Conservation (phyloP, 2,113 vertebrate genomes). For the Mastomys natalensis region DNA sequence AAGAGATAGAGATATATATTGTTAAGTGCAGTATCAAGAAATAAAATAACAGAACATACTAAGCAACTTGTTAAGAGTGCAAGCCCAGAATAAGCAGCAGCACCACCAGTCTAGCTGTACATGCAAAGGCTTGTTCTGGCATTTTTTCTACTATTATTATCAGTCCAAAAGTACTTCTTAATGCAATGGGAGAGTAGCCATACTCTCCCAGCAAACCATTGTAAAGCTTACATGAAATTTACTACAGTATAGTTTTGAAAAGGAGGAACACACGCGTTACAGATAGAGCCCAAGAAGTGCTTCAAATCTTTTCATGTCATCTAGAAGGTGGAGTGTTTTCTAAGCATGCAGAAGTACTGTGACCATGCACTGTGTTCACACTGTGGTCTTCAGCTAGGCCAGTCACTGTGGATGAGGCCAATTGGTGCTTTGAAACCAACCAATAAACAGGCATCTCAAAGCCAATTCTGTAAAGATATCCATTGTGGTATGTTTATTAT, state of each 20-base stretch:
- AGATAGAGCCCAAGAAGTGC: not conserved
- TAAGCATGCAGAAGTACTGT: not conserved
- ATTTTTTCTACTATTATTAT: not conserved
- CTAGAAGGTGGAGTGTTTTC: slow-evolving; percentile 4
- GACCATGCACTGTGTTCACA: too few species aligned
- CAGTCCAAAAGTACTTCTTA: not conserved
- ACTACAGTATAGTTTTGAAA: slow-evolving; percentile 2
- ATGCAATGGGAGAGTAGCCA: not conserved
- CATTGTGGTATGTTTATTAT: not conserved
- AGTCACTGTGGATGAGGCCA: not conserved
- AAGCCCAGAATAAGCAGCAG: not conserved
- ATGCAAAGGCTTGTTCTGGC: not conserved
- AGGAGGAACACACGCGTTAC: not conserved
- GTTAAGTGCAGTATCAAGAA: not conserved
- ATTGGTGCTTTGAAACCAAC: not conserved
- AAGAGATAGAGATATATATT: not conserved
- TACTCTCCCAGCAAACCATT: not conserved
- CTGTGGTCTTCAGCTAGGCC: not conserved
- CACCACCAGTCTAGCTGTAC: not conserved
- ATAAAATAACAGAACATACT: not conserved
- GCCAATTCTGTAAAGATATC: not conserved
- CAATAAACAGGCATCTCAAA: not conserved
- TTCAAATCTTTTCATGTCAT: not conserved
- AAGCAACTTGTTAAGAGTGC: not conserved
- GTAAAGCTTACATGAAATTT: not conserved